phyloP scores from a whole-genome alignment of 2,888 invertebrate genomes.

The Lycocerus yunnanus region DNA sequence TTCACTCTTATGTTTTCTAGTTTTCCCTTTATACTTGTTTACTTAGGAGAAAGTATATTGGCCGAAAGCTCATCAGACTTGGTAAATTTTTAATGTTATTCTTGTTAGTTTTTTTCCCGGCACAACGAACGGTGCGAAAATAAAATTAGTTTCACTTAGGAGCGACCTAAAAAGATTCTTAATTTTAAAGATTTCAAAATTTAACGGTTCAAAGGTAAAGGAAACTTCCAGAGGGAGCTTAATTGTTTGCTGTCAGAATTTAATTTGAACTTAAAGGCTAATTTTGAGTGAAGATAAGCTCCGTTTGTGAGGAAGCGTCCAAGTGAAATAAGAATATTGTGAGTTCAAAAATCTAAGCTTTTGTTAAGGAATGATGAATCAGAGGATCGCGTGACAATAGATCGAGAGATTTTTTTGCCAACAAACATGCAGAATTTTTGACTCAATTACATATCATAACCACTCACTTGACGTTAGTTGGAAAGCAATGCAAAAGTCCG shows the following conservation, averaged over 20 bases:
- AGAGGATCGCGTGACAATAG: slow-evolving; percentile 4
- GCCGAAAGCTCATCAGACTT: background rate
- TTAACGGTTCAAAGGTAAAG: background rate
- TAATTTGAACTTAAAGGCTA: slow-evolving; percentile 6
- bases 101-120: background rate
- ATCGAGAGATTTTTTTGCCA: slow-evolving; percentile 4
- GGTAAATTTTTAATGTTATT: slow-evolving; percentile 1
- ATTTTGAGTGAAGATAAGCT: background rate
- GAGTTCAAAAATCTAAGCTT: background rate
- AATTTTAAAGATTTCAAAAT: background rate
- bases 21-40: background rate
- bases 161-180: background rate
- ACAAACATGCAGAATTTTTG: slow-evolving; percentile 14
- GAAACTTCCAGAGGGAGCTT: background rate
- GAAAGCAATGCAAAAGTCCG: slow-evolving; percentile 20
- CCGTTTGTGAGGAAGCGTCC: background rate
- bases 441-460: background rate
- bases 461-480: background rate
- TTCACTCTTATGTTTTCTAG: background rate
- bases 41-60: background rate
- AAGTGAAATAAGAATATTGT: slow-evolving; percentile 3
- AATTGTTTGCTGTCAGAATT: slow-evolving; percentile 7
- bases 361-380: slow-evolving; percentile 1
- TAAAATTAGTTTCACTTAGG: background rate
- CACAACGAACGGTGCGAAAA: background rate